Evolutionary conservation across 1,140 invertebrate genomes (phyloP).

Genomic region (Drosophila kikkawai): DNA sequence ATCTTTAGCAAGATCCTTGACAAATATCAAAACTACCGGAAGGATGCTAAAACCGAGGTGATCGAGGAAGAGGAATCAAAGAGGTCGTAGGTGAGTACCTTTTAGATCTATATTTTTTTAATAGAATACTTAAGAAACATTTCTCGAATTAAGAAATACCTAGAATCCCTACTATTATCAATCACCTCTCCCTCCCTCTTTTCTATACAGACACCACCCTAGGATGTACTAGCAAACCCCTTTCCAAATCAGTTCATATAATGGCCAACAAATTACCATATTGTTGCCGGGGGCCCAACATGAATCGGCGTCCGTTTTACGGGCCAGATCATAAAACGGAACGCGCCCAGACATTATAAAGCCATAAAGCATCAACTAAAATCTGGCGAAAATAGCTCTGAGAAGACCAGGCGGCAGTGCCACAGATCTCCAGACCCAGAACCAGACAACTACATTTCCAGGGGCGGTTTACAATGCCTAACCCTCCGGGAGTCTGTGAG

Average conservation of each 20-base stretch:
- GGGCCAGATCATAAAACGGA: slow-evolving; percentile 71
- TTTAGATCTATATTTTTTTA: not conserved
- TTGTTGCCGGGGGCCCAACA: slow-evolving; percentile 46
- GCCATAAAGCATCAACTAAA: slow-evolving; percentile 77
- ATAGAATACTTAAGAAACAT: not conserved
- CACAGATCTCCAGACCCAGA: slow-evolving; percentile 4
- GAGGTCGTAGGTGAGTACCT: slow-evolving; percentile 13
- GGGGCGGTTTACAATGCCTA: slow-evolving; percentile 25
- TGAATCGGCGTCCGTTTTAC: slow-evolving; percentile 64
- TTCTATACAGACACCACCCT: not conserved
- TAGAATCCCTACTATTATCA: not conserved
- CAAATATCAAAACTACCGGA: not conserved
- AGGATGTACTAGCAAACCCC: not conserved
- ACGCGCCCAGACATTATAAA: slow-evolving; percentile 71
- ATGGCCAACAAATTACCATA: slow-evolving; percentile 44
- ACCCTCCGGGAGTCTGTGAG: not conserved
- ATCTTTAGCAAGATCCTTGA: slow-evolving; percentile 24
- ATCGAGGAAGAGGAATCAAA: slow-evolving; percentile 14
- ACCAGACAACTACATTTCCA: slow-evolving; percentile 7
- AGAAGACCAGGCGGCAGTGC: slow-evolving; percentile 18
- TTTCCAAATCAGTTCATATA: slow-evolving; percentile 21
- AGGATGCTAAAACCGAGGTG: not conserved
- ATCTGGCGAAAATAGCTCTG: slow-evolving; percentile 63
- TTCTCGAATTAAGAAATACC: not conserved
- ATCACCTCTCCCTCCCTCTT: too few relatives aligned